Conservation (phyloP, 2,113 vertebrate species). For the Oriolus oriolus region DNA sequence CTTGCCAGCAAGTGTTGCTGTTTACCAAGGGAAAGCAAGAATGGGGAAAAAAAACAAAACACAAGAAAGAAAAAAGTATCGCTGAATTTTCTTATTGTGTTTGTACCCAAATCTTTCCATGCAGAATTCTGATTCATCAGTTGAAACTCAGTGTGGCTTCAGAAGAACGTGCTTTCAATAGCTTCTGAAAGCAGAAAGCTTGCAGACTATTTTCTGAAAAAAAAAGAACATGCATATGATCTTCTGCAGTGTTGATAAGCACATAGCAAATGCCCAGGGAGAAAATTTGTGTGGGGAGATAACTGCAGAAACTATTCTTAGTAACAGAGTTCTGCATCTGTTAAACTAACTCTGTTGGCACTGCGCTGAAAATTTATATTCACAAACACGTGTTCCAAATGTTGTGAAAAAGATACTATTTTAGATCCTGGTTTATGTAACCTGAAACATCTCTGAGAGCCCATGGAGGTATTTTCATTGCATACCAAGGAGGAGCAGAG, state of each 20-base stretch:
- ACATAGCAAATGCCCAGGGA: conserved; percentile 34
- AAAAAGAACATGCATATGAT: neutral
- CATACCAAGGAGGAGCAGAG: neutral
- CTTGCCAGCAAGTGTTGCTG: conserved; percentile 77
- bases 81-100: neutral
- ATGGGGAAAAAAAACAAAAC: rapidly evolving
- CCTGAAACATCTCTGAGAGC: neutral
- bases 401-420: conserved; percentile 53
- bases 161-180: neutral
- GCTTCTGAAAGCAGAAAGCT: neutral
- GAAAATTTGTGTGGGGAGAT: conserved; percentile 55
- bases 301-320: conserved; percentile 58
- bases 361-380: conserved; percentile 25
- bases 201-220: neutral
- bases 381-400: conserved; percentile 26
- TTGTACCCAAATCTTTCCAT: neutral
- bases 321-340: conserved; percentile 53
- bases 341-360: conserved; percentile 39
- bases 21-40: conserved; percentile 53
- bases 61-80: neutral
- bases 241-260: conserved; percentile 41
- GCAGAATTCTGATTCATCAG: neutral
- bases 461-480: neutral
- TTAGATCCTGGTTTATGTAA: conserved; percentile 46
- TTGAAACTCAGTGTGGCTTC: neutral